These are phyloP conservation scores for Arctocebus calabarensis DNA, from an alignment of 2,797 vertebrate species.

Conservation along the genomic window DNA sequence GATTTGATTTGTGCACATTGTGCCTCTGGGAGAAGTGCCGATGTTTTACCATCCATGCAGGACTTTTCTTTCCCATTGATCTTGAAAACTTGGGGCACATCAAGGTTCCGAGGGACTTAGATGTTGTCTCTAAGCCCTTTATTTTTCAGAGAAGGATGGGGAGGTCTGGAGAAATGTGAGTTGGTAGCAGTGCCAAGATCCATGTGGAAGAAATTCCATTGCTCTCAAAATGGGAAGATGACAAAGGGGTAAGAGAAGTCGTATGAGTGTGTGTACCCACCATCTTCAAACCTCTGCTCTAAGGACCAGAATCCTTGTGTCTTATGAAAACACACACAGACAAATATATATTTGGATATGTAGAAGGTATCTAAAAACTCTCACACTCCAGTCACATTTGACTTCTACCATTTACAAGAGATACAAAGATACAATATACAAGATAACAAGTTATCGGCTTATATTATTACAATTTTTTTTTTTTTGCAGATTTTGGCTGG, in stretches of 20 bases:
- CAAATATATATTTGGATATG: background rate
- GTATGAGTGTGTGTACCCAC: accelerated
- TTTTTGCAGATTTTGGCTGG: too few species aligned
- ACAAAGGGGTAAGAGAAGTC: background rate
- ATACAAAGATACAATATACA: too few species aligned
- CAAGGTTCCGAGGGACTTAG: background rate
- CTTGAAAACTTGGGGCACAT: background rate
- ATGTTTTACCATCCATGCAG: conserved; percentile 82
- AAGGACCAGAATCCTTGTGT: background rate
- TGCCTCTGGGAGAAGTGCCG: conserved; percentile 85
- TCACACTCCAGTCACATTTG: too few species aligned
- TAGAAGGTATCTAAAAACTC: too few species aligned
- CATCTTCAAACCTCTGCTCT: background rate
- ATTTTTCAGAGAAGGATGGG: background rate
- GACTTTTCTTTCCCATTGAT: conserved; percentile 47
- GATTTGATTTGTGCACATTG: conserved; percentile 89
- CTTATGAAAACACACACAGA: background rate
- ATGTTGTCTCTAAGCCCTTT: background rate
- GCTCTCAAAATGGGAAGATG: background rate
- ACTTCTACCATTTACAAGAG: too few species aligned
- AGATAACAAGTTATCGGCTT: too few species aligned
- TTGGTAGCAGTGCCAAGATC: background rate
- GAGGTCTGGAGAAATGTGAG: background rate
- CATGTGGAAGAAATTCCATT: background rate
- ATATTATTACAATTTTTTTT: too few species aligned